Conservation (phyloP, 1,140 invertebrate species). For the Helicoverpa armigera region DNA sequence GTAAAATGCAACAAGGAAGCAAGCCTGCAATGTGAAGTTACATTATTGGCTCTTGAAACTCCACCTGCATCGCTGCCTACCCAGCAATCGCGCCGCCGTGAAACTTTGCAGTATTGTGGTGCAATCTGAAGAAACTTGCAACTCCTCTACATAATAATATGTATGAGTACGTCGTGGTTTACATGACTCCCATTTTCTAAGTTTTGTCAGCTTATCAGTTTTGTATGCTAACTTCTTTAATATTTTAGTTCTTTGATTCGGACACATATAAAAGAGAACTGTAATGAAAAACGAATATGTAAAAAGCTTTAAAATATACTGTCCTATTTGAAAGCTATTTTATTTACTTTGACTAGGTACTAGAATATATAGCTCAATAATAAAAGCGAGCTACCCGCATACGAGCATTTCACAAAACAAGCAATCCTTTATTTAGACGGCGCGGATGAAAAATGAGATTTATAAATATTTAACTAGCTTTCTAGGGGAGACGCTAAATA, state of each 20-base stretch:
- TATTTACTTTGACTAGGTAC: too few relatives aligned
- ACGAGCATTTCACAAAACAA: neutral
- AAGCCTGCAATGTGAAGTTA: conserved; percentile 21
- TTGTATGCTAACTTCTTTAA: neutral
- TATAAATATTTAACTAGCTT: conserved; percentile 14
- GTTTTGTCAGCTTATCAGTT: neutral
- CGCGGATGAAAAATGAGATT: conserved; percentile 18
- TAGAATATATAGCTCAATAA: neutral
- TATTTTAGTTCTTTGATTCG: too few relatives aligned
- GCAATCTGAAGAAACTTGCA: conserved; percentile 16
- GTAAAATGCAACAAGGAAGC: neutral
- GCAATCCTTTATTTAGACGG: neutral
- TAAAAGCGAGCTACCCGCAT: neutral
- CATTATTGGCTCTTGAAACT: conserved; percentile 6
- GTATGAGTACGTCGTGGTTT: neutral
- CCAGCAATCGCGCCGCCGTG: neutral
- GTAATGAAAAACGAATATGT: neutral
- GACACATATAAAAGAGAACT: too few relatives aligned
- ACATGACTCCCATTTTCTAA: neutral
- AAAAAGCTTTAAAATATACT: neutral
- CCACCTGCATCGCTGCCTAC: neutral
- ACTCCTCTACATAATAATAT: neutral
- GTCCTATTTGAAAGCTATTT: neutral
- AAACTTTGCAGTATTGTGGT: conserved; percentile 4
- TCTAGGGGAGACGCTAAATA: neutral